Base-by-base conservation (phyloP, 2,797 vertebrate genomes). In the Falco peregrinus region DNA sequence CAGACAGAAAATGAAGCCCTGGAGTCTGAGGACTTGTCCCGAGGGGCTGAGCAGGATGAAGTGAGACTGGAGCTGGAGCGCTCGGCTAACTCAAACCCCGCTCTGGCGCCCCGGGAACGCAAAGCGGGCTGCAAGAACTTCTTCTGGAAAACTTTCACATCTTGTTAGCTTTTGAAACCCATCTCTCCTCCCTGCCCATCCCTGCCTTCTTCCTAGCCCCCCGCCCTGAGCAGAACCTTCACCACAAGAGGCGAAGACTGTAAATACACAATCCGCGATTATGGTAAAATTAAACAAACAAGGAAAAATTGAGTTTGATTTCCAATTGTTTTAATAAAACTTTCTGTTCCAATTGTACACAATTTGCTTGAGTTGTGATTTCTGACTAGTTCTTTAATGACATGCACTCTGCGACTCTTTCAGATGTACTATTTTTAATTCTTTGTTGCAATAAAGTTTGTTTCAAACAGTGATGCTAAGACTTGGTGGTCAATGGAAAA, bases 61-160 rank as follows among this genome's bases (percentile, higher is more conserved):
- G 97, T 98, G 95, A 98, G 98, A 45, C 71, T 99, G 91, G 99
- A 99, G 67, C 98, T 99, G 96, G 99, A 99, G 95, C 98, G 99
- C 26, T 99, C 99, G 10, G 98, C 98, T 69, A 98, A 98, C 90
- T 97, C 98, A 33, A 99, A 98, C 87, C 98, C 99, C 0, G 98
- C 99, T 65, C 98, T 99, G 90, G 98, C 98, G 9, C 99, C 99
- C 48, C 98, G 99, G n/a, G 99, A 99, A 97, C 99, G 99, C 95
- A 99, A 99, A 97, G 99, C 99, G 0, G 99, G 99, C 71, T 99
- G 99, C 98, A 99, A 99, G 98, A 99, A 99, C 97, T 99, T 99
- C 99, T 99, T 99, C 99, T 99, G 99, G 99, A 99, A 99, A 98
- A 99, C 99, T 17, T 99, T 99, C 98, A 99, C 99, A 47, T 99